Conservation (phyloP, 1,140 invertebrate genomes). For the Sinella curviseta region DNA sequence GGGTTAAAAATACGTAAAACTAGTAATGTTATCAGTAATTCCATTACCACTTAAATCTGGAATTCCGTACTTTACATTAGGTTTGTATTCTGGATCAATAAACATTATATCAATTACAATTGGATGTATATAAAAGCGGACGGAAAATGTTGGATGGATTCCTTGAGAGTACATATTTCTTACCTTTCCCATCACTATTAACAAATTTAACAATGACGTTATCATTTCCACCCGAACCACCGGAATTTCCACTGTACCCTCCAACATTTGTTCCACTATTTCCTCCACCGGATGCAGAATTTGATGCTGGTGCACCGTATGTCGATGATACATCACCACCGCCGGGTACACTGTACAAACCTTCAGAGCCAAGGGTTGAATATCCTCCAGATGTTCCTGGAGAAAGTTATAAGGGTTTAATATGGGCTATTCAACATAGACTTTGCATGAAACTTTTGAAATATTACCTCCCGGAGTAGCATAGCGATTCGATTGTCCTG, state of each 20-base stretch:
- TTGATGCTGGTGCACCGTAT: too few species aligned
- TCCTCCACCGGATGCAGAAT: not conserved
- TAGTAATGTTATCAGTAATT: too few species aligned
- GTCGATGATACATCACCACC: too few species aligned
- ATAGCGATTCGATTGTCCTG: not conserved
- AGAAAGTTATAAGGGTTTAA: not conserved
- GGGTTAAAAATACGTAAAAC: too few species aligned
- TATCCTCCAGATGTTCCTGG: not conserved
- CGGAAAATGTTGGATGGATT: not conserved
- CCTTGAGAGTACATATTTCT: not conserved
- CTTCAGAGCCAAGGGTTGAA: not conserved
- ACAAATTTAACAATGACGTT: constrained; percentile 7
- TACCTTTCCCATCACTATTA: not conserved
- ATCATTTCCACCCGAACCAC: not conserved
- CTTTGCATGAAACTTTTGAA: not conserved
- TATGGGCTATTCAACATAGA: not conserved
- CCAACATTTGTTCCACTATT: not conserved
- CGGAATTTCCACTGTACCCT: not conserved
- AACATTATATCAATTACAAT: too few species aligned
- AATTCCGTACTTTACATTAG: not conserved
- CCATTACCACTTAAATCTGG: too few species aligned
- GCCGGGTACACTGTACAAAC: too few species aligned
- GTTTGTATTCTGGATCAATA: not conserved
- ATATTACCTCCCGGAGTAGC: not conserved
- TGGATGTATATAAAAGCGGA: too few species aligned